Evolutionary conservation across 2,888 invertebrate genomes (phyloP).

Genomic region (Odiellus spinosus): DNA sequence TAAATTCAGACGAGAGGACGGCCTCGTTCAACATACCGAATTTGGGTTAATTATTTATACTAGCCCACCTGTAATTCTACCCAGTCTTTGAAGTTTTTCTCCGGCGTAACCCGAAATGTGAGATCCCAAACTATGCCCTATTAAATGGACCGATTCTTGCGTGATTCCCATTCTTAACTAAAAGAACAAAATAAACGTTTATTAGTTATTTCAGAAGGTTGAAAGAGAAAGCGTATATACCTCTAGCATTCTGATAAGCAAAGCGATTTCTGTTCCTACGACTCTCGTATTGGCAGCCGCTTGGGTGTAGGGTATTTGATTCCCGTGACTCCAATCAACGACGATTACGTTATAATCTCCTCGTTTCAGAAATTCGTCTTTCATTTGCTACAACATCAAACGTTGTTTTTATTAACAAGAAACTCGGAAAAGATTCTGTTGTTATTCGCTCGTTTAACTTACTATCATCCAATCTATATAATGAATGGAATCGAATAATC

Average conservation of each 20-base stretch:
- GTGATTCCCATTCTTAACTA: conserved; percentile 8
- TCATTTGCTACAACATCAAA: conserved; percentile 1
- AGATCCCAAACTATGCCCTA: conserved; percentile 32
- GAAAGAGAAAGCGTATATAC: conserved; percentile 4
- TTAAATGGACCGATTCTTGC: conserved; percentile 23
- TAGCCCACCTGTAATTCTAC: conserved; percentile 26
- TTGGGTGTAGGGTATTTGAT: conserved; percentile 23
- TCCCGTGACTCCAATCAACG: conserved; percentile 19
- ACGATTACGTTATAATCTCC: conserved; percentile 16
- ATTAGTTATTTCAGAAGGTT: too few relatives aligned
- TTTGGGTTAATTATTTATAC: too few relatives aligned
- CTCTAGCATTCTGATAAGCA: conserved; percentile 22
- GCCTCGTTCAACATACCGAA: too few relatives aligned
- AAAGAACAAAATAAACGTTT: not conserved
- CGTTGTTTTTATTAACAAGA: too few relatives aligned
- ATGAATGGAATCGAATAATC: conserved; percentile 17
- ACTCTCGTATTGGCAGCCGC: conserved; percentile 31
- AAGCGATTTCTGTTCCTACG: conserved; percentile 28
- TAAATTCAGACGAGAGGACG: too few relatives aligned
- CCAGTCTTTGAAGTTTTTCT: conserved; percentile 21
- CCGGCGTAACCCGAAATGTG: conserved; percentile 31
- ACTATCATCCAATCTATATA: conserved; percentile 18
- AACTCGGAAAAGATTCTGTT: too few relatives aligned
- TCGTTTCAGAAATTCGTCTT: conserved; percentile 8
- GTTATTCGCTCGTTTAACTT: not conserved